phyloP scores from a whole-genome alignment of 92 coral and sea anemone genomes.

The Bergia puertoricense region DNA sequence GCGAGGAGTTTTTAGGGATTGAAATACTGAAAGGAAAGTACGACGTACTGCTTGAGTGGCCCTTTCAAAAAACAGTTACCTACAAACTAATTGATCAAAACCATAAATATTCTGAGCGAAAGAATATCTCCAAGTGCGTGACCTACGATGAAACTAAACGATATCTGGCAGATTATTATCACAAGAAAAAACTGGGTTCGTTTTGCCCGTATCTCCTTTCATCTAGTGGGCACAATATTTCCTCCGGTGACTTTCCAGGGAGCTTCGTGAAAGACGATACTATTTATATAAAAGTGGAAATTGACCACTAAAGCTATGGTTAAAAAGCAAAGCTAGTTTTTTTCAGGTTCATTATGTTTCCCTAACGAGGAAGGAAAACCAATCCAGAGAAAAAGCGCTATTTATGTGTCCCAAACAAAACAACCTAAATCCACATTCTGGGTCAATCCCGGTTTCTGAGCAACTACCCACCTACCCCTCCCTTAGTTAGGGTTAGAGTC shows the following conservation, averaged over 20 bases:
- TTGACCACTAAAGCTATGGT: conserved; percentile 21
- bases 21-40: conserved; percentile 56
- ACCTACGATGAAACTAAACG: conserved; percentile 48
- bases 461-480: too few relatives aligned
- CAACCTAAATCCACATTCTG: not conserved
- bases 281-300: conserved; percentile 49
- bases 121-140: conserved; percentile 44
- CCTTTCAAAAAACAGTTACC: conserved; percentile 53
- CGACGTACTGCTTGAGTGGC: conserved; percentile 62
- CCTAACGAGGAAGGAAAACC: not conserved
- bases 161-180: conserved; percentile 47
- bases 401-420: not conserved
- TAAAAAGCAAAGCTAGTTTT: not conserved
- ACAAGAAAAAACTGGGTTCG: conserved; percentile 47
- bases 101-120: conserved; percentile 43
- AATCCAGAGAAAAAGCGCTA: not conserved
- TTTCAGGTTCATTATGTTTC: not conserved
- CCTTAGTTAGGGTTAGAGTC: too few relatives aligned
- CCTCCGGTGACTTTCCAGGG: conserved; percentile 1
- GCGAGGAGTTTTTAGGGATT: conserved; percentile 34
- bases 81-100: conserved; percentile 56
- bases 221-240: conserved; percentile 30
- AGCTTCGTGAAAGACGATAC: conserved; percentile 52
- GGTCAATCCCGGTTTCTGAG: too few relatives aligned
- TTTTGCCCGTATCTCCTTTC: conserved; percentile 42